Evolutionary conservation across 2,797 vertebrate species (phyloP).

Genomic region (Tragelaphus oryx): DNA sequence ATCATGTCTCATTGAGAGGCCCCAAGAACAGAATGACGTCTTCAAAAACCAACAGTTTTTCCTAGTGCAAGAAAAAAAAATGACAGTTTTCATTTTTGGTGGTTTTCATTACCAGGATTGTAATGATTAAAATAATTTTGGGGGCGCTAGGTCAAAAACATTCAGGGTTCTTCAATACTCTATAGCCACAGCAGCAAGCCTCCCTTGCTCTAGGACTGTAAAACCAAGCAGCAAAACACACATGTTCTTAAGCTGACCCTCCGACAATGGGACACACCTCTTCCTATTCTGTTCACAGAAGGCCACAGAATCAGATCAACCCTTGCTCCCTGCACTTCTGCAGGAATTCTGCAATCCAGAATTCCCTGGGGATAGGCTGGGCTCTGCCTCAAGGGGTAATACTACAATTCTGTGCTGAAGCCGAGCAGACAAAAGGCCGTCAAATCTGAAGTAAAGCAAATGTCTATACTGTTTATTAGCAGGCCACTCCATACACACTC

Average conservation of each 20-base stretch:
- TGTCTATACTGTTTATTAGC: background rate
- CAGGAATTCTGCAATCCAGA: background rate
- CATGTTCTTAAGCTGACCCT: background rate
- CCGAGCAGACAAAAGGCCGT: background rate
- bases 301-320: background rate
- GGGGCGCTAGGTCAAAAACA: background rate
- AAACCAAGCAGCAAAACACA: background rate
- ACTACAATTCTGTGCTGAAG: background rate
- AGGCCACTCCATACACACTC: background rate
- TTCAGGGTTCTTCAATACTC: background rate
- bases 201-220: background rate
- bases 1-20: background rate
- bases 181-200: background rate
- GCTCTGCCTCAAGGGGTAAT: background rate
- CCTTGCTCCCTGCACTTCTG: background rate
- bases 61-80: background rate
- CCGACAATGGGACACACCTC: background rate
- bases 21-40: background rate
- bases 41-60: background rate
- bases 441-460: background rate
- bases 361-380: background rate
- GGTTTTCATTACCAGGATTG: conserved; percentile 1
- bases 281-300: background rate
- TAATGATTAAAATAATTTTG: background rate
- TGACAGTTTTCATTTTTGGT: background rate